phyloP scores from a whole-genome alignment of 2,113 vertebrate genomes.

The Scolopax mira region DNA sequence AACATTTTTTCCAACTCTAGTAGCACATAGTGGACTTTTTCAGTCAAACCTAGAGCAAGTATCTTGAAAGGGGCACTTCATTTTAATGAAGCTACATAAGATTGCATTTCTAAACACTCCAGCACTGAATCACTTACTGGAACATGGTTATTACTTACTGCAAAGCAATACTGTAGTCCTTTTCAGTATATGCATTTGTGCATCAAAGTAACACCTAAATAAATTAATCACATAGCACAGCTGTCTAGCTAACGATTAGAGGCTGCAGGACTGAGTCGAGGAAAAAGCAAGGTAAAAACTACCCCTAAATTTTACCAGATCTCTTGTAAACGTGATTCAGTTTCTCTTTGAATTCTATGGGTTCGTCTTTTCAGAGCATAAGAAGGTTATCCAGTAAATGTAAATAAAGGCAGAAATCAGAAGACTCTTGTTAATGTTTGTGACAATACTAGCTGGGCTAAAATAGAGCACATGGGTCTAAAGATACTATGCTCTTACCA shows the following conservation, averaged over 20 bases:
- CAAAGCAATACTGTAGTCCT: constrained; percentile 59
- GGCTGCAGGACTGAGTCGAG: neutral
- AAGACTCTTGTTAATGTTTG: neutral
- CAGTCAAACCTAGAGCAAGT: constrained; percentile 55
- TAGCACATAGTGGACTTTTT: constrained; percentile 62
- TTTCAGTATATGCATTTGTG: constrained; percentile 59
- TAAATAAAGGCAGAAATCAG: neutral
- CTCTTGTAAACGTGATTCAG: neutral
- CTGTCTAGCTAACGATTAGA: constrained; percentile 48
- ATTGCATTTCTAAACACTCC: constrained; percentile 53
- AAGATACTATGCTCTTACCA: neutral
- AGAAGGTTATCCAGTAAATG: neutral
- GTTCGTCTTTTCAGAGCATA: neutral
- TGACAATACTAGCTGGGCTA: neutral
- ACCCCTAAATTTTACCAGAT: neutral
- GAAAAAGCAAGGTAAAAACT: neutral
- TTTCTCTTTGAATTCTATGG: neutral
- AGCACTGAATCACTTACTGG: constrained; percentile 57
- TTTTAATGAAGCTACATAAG: constrained; percentile 69
- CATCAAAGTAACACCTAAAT: constrained; percentile 64
- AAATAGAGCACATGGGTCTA: neutral
- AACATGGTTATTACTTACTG: constrained; percentile 59
- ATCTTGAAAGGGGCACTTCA: constrained; percentile 52
- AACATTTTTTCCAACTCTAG: constrained; percentile 42
- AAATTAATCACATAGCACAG: constrained; percentile 60